Percentiles rank a stretch among this genome's conserved stretches.
Evolutionary conservation across 2,113 vertebrate genomes (phyloP).

Genomic region (Nycticebus coucang): DNA sequence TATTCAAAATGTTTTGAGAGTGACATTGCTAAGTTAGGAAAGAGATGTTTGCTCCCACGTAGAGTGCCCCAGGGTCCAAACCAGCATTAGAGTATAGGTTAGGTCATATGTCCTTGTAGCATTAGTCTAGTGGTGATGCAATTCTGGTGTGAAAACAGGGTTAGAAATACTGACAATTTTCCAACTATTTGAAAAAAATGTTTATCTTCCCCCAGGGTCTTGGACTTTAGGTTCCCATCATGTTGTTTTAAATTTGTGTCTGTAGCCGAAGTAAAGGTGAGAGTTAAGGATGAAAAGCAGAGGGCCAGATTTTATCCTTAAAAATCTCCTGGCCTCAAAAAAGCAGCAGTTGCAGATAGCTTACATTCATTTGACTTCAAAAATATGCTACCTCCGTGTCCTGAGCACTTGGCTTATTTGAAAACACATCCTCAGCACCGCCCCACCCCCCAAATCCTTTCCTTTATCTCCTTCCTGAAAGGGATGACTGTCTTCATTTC

Average conservation of each 20-base stretch:
- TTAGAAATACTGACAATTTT: not conserved
- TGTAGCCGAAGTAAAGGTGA: not conserved
- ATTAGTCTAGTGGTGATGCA: not conserved
- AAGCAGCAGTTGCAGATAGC: not conserved
- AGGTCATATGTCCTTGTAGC: not conserved
- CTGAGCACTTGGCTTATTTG: not conserved
- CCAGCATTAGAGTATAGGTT: not conserved
- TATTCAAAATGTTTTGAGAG: not conserved
- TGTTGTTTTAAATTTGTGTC: not conserved
- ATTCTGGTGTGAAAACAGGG: not conserved
- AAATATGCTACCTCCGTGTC: not conserved
- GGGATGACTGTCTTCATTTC: not conserved
- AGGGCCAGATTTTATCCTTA: not conserved
- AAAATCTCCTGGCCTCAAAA: not conserved
- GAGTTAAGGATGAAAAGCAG: not conserved
- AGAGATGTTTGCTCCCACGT: not conserved
- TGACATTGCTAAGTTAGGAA: not conserved
- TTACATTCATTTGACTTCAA: not conserved
- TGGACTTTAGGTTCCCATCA: not conserved
- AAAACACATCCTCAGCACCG: not conserved
- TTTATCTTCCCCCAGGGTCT: not conserved
- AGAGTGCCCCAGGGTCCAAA: not conserved
- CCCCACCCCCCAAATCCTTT: not conserved
- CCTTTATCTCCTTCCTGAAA: not conserved
- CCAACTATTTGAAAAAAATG: not conserved